Base-by-base conservation (phyloP, 2,888 invertebrate genomes). In the Callinectes sapidus region DNA sequence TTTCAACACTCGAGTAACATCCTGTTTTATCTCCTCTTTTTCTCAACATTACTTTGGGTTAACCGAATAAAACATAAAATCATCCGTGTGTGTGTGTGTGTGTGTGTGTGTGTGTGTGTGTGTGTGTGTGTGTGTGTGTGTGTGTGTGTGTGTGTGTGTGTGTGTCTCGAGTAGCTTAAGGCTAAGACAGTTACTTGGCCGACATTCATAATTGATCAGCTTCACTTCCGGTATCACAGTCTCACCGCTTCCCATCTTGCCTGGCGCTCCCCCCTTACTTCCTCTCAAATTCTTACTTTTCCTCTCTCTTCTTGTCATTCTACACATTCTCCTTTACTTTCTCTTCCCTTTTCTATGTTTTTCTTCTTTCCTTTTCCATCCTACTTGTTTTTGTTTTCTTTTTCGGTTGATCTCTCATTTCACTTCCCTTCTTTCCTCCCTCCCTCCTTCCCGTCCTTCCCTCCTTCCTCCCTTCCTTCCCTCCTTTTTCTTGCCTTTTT, bases 141-240 rank as follows among this genome's bases (percentile, higher is more conserved):
- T 71, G 71, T 71, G 28, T 71, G 71, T 71, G 66, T 71, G 66
- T 71, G 66, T 71, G 66, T 71, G n/a, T n/a, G 66, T n/a, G 66
- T n/a, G 66, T 3, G n/a, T 71, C n/a, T n/a, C n/a, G 66, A n/a
- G 28, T 28, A 28, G 71, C 28, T 71, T n/a, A 71, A 71, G 71
- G 28, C n/a, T n/a, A 71, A 71, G 28, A 71, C 71, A 71, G 71
- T 71, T 71, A 71, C 71, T 28, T 71, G 71, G 71, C 71, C 71
- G 71, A 71, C 71, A 71, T 71, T 71, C 71, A 71, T 71, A 71
- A 71, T 71, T 71, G 71, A 71, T 71, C 71, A 71, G n/a, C 28
- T 71, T n/a, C 87, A 42, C 87, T 87, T 87, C 87, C 87, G 39
- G 39, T 87, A 39, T 48, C 39, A 39, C 48, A 39, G 39, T n/a